Evolutionary conservation across 2,113 vertebrate species (phyloP).

Genomic region (Hoplias malabaricus): DNA sequence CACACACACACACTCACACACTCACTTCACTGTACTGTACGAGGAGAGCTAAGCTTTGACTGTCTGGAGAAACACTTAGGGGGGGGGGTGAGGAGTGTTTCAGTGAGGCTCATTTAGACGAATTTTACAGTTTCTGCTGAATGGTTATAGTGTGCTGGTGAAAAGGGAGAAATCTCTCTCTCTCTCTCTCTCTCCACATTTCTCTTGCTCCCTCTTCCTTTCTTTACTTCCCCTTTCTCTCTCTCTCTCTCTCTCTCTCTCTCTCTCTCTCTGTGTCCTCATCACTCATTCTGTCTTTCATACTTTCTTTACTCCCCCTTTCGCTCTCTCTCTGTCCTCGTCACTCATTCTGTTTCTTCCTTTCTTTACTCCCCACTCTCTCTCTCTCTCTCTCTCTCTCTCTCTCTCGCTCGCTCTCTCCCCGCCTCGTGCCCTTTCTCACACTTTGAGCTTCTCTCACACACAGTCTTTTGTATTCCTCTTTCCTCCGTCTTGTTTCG

Average conservation of each 20-base stretch:
- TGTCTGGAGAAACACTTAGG: conserved; percentile 42
- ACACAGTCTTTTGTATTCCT: conserved; percentile 38
- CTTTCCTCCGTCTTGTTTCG: conserved; percentile 16
- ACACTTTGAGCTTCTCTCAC: conserved; percentile 14
- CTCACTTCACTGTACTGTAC: conserved; percentile 33
- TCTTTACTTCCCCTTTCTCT: conserved; percentile 45
- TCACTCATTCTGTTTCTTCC: conserved; percentile 49
- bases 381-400: conserved; percentile 42
- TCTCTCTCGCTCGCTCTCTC: conserved; percentile 48
- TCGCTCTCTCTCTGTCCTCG: conserved; percentile 42
- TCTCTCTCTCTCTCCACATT: conserved; percentile 52
- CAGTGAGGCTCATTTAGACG: conserved; percentile 25
- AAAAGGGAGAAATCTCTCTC: conserved; percentile 32
- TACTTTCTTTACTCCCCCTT: conserved; percentile 6
- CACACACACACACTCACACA: no score
- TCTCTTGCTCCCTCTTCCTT: conserved; percentile 39
- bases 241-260: conserved; percentile 45
- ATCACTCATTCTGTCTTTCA: conserved; percentile 29
- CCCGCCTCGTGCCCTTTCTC: conserved; percentile 35
- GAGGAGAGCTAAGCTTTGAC: conserved; percentile 2
- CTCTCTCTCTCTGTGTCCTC: conserved; percentile 51
- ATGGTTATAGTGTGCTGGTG: conserved; percentile 41
- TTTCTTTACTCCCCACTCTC: conserved; percentile 43
- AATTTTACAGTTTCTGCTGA: conserved; percentile 39
- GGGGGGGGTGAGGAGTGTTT: not conserved